Percentiles rank a stretch among this genome's conserved stretches.
Conservation (phyloP, 2,797 vertebrate species). For the Tenualosa thibaudeaui region DNA sequence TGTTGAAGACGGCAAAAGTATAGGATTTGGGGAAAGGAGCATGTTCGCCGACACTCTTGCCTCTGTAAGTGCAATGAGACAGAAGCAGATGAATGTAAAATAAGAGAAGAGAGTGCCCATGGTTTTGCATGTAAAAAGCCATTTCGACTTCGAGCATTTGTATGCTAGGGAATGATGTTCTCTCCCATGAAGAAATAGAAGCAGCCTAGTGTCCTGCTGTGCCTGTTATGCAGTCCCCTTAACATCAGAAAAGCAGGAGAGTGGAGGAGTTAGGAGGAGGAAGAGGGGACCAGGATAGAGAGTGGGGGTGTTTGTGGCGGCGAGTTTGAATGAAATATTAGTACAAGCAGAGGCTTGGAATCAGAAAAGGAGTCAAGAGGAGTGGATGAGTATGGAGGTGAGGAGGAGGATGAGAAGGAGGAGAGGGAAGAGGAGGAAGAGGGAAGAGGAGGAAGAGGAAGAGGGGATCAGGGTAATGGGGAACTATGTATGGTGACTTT, state of each 20-base stretch:
- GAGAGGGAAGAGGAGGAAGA: too few relatives aligned
- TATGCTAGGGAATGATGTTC: conserved; percentile 25
- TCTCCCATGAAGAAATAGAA: conserved; percentile 30
- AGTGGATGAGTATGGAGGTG: too few relatives aligned
- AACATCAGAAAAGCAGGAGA: background rate
- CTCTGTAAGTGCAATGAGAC: conserved; percentile 3
- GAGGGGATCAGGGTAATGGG: too few relatives aligned
- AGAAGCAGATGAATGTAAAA: conserved; percentile 13
- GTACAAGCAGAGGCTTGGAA: too few relatives aligned
- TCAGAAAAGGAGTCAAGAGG: too few relatives aligned
- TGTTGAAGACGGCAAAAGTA: background rate
- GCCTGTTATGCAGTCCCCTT: conserved; percentile 29
- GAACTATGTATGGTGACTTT: background rate
- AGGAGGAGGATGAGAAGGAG: too few relatives aligned
- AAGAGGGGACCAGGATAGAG: background rate
- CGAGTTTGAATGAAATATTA: background rate
- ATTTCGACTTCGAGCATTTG: conserved; percentile 25
- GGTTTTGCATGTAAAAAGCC: conserved; percentile 24
- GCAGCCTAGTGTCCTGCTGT: conserved; percentile 29
- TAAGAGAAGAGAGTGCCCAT: background rate
- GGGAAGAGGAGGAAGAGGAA: too few relatives aligned
- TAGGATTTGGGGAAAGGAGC: conserved; percentile 19
- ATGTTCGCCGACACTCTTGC: background rate
- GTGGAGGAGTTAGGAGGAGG: background rate
- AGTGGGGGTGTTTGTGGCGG: background rate